Base-by-base conservation (phyloP, 2,888 invertebrate genomes). In the Periphyllus acericola region DNA sequence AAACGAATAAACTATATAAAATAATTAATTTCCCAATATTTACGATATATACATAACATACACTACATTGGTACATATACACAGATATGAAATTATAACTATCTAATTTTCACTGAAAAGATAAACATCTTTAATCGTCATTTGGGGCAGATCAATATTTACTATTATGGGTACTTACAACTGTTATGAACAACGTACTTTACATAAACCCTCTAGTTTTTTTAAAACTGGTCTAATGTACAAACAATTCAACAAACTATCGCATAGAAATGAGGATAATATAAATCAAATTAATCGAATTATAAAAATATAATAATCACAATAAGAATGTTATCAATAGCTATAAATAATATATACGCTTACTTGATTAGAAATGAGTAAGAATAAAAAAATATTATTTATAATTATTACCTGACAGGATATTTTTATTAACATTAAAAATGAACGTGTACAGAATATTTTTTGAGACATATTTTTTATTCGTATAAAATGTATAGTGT, bases 71-170 rank as follows among this genome's bases (percentile, higher is more conserved):
- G 55, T 55, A 4, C 60, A 25, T 60, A 11, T 46, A 46, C 11
- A 46, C 46, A 25, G 60, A 60, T 25, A 60, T 60, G 60, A 60
- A 34, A 40, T 66, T 8, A 40, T 60, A 29, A 83, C 83, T 83
- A 75, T 83, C 83, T 75, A 83, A 66, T 40, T 75, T 83, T 75
- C 14, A 14, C 21, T 60, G 40, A 60, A 75, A 84, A 84, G 25
- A 66, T 75, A 36, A 66, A 83, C 1, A 46, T 75, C 40, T 46
- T 34, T 83, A 25, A 84, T 76, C 40, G 40, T 17, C 66, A 76
- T 40, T 40, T 32, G 40, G 32, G 36, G 83, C 75, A 75, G 29
- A 84, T 84, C 75, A 25, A 76, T 40, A 76, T 40, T 66, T 76
- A 84, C 66, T 6, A 25, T 8, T 25, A 14, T 46, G 14, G 46